Evolutionary conservation across 2,888 invertebrate species (phyloP), one percentile per base, ranked within the genome.

Genomic region (Creontiades dilutus): DNA sequence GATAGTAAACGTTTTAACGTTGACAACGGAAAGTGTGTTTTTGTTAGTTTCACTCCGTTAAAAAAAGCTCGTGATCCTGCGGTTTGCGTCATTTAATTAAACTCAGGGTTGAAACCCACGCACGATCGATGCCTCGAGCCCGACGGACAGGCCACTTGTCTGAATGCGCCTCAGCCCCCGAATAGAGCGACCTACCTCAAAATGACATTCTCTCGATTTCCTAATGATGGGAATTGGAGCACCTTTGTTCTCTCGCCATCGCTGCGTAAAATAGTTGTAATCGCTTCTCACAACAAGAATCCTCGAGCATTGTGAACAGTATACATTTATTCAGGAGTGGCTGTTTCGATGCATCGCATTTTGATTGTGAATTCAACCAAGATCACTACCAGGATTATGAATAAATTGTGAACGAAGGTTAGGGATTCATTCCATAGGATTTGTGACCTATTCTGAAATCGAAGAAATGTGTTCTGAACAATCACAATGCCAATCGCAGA

Each of bases 191-290:
- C 68, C 68, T 68, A 27, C 68, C 68, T 68, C 68, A 68, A 68
- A 68, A 68, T 68, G 68, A 68, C 68, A 68, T 57, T n/a, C n/a
- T n/a, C 68, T 68, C 12, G 68, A 68, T 68, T 68, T 68, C 23
- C 68, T 68, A 68, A 68, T 68, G 68, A 19, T 68, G 68, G 68
- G 68, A 68, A 68, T 68, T 68, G 23, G 68, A 68, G 68, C 68
- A 23, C 68, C 23, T 23, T 68, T 68, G 68, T 68, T 68, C 68
- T 12, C 7, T 68, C 37, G 37, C 37, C 37, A 37, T 68, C 23
- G 23, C 68, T 3, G 68, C 68, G 23, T 23, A 11, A 23, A 68
- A 68, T 23, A 68, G 68, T 68, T 68, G 68, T 23, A 23, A 23
- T 27, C 5, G 19, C 23, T 68, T 68, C 68, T 27, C 68, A 68